Evolutionary conservation across 2,113 vertebrate genomes (phyloP).

Genomic region (Salvelinus alpinus): DNA sequence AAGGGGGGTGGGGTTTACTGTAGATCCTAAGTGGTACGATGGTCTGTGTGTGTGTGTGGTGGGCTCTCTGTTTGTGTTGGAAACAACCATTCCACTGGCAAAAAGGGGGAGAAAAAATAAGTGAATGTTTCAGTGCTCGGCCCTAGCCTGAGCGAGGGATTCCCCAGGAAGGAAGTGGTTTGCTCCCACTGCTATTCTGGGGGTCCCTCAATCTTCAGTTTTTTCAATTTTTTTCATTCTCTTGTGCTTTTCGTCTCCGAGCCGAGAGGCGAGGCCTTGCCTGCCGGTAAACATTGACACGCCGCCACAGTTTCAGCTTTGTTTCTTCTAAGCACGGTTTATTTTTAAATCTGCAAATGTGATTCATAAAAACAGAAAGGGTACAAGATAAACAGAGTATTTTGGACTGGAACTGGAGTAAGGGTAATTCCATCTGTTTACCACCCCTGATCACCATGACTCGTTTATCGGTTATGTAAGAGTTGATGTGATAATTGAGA

Average conservation of each 20-base stretch:
- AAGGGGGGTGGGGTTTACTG: neutral
- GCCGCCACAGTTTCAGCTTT: constrained; percentile 31
- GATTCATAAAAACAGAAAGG: constrained; percentile 13
- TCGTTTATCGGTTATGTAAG: constrained; percentile 69
- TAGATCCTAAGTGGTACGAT: constrained; percentile 51
- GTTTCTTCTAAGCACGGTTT: constrained; percentile 14
- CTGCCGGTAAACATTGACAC: constrained; percentile 48
- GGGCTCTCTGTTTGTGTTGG: constrained; percentile 66
- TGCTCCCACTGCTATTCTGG: constrained; percentile 65
- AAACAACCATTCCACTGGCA: constrained; percentile 52
- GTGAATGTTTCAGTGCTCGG: constrained; percentile 41
- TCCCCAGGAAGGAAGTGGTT: constrained; percentile 74
- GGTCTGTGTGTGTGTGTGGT: constrained; percentile 29
- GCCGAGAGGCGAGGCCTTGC: constrained; percentile 15
- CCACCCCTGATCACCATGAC: constrained; percentile 42
- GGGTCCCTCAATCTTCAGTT: constrained; percentile 50
- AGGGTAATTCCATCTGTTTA: constrained; percentile 51
- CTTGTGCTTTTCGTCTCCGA: constrained; percentile 32
- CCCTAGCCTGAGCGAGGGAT: constrained; percentile 67
- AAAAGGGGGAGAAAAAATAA: constrained; percentile 41
- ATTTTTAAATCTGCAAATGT: constrained; percentile 31
- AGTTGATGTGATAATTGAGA: constrained; percentile 71
- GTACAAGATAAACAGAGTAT: constrained; percentile 41
- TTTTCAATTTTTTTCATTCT: constrained; percentile 38
- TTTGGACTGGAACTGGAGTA: constrained; percentile 40